Evolutionary conservation across 2,888 invertebrate genomes (phyloP).

Genomic region (Toxonevra muliebris): DNA sequence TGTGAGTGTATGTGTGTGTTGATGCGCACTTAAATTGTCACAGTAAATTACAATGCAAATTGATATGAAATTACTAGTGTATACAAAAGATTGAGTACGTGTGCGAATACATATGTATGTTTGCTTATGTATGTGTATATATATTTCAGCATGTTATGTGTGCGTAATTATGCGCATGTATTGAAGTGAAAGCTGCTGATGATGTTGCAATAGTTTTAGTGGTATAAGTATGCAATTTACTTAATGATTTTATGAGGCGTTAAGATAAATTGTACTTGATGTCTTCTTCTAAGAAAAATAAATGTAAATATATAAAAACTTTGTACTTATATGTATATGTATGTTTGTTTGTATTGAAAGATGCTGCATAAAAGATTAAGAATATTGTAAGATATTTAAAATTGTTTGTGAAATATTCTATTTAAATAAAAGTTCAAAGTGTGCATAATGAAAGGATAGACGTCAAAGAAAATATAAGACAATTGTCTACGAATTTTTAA

Average conservation of each 20-base stretch:
- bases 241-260: constrained; percentile 29
- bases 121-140: not conserved
- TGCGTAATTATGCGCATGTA: too few relatives aligned
- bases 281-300: too few relatives aligned
- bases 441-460: too few relatives aligned
- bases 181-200: not conserved
- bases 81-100: constrained; percentile 5
- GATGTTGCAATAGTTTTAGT: not conserved
- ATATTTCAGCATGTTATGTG: too few relatives aligned
- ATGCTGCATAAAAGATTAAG: too few relatives aligned
- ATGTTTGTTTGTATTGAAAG: not conserved
- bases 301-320: constrained; percentile 25
- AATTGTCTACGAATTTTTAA: too few relatives aligned
- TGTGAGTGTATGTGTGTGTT: constrained; percentile 2
- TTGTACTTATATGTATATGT: constrained; percentile 7
- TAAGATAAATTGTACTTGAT: constrained; percentile 20
- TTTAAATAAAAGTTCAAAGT: too few relatives aligned
- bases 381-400: too few relatives aligned
- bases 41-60: constrained; percentile 37
- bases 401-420: too few relatives aligned
- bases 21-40: constrained; percentile 35
- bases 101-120: not conserved
- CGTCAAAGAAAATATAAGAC: too few relatives aligned
- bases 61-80: constrained; percentile 31
- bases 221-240: not conserved